Conservation (phyloP, 2,113 vertebrate species). For the Corydoras sp. region DNA sequence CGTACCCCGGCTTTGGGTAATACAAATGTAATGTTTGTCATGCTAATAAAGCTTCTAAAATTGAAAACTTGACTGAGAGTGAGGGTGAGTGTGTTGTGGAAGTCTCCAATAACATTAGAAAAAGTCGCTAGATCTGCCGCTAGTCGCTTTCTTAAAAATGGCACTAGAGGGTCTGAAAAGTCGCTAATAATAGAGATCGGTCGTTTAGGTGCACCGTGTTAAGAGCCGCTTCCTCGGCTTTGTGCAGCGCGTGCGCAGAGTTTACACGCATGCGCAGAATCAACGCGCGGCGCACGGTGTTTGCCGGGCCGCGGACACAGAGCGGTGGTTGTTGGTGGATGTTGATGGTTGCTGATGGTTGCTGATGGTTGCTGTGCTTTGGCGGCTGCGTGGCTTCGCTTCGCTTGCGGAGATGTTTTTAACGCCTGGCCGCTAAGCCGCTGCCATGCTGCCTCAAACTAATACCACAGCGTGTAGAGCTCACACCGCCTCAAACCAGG, state of each 20-base stretch:
- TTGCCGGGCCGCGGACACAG: neutral
- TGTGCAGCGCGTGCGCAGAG: constrained; percentile 7
- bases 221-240: neutral
- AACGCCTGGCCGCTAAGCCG: neutral
- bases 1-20: too few species aligned
- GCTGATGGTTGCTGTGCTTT: neutral
- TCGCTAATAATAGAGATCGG: too few species aligned
- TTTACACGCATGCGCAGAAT: neutral
- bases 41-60: too few species aligned
- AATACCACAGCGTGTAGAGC: neutral
- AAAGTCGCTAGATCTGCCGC: too few species aligned
- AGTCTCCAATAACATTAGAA: too few species aligned
- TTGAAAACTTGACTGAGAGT: too few species aligned
- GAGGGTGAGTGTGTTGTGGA: too few species aligned
- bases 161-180: too few species aligned
- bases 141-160: too few species aligned
- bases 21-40: too few species aligned
- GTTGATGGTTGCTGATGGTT: neutral
- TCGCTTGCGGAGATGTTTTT: neutral
- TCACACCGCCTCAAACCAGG: neutral
- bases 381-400: neutral
- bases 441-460: neutral
- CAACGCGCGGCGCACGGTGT: neutral
- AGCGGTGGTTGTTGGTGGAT: neutral
- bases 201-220: too few species aligned